A percentile compares a stretch with the other conserved stretches of the same genome.
phyloP scores from a whole-genome alignment of 1,140 invertebrate species.

The Zaprionus vittiger region DNA sequence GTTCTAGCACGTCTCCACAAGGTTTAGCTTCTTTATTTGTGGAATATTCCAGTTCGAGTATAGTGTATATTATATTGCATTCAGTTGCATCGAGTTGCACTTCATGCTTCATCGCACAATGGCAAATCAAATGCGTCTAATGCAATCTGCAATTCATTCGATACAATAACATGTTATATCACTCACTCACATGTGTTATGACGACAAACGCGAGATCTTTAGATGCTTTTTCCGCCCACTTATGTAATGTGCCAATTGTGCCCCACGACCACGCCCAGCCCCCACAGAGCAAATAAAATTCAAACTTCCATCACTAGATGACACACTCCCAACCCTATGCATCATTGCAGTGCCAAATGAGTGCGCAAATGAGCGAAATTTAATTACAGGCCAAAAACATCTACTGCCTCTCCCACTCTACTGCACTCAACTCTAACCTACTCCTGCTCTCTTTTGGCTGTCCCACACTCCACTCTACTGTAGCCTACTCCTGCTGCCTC shows the following conservation, averaged over 20 bases:
- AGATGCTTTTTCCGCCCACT: background rate
- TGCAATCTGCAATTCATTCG: conserved; percentile 45
- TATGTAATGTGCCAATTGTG: too few species aligned
- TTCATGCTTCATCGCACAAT: conserved; percentile 39
- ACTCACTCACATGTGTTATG: background rate
- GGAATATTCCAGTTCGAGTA: background rate
- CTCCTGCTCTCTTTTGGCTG: too few species aligned
- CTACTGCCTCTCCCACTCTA: background rate
- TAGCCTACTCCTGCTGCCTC: background rate
- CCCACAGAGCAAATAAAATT: too few species aligned
- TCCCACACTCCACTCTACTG: background rate
- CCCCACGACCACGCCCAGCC: background rate
- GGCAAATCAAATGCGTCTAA: conserved; percentile 49
- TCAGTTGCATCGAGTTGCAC: background rate
- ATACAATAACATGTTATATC: conserved; percentile 32
- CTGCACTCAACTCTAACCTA: too few species aligned
- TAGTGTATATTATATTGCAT: background rate
- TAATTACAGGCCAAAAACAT: background rate
- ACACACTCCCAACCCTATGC: background rate
- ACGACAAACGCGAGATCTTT: background rate
- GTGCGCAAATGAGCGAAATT: background rate
- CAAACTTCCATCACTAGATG: background rate
- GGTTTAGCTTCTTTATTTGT: too few species aligned
- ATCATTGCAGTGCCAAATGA: background rate
- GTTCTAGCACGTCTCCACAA: background rate